Percentiles rank a stretch among this genome's conserved stretches.
phyloP scores from a whole-genome alignment of 2,888 invertebrate species.

The Orthonevra nobilis region DNA sequence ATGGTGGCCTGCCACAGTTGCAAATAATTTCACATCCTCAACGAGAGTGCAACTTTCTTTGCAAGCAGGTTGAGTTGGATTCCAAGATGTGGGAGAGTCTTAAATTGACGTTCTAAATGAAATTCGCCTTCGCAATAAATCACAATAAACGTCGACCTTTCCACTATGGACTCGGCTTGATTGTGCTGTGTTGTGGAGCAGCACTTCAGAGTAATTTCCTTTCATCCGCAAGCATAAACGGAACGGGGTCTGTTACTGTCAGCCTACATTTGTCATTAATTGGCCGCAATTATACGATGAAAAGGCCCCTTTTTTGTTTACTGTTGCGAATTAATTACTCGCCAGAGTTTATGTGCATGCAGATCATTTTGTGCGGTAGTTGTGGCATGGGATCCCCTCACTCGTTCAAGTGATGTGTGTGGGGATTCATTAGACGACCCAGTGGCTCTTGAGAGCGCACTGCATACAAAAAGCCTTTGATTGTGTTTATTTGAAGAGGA shows the following conservation, averaged over 20 bases:
- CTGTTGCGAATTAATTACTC: conserved; percentile 66
- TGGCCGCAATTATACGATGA: conserved; percentile 61
- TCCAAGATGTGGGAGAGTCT: no score
- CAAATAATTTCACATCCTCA: no score
- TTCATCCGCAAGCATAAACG: conserved; percentile 40
- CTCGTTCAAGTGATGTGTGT: conserved; percentile 34
- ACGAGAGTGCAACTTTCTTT: no score
- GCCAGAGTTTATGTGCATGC: conserved; percentile 27
- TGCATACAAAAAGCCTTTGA: conserved; percentile 27
- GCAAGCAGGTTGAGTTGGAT: no score
- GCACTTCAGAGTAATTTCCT: conserved; percentile 46
- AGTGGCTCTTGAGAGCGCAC: conserved; percentile 17
- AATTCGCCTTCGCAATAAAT: conserved; percentile 45
- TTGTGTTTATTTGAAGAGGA: no score
- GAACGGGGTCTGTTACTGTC: conserved; percentile 2
- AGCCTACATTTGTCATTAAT: conserved; percentile 58
- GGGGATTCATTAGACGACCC: conserved; percentile 30
- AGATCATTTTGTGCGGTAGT: no score
- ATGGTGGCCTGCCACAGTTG: no score
- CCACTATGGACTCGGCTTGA: conserved; percentile 9
- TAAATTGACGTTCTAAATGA: conserved; percentile 13
- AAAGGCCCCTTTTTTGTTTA: conserved; percentile 57
- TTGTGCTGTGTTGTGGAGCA: no score
- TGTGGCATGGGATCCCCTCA: conserved; percentile 14
- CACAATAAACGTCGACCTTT: conserved; percentile 49